A percentile compares a stretch with the other conserved stretches of the same genome.
These are phyloP conservation scores for Sebastes flavidus DNA, from an alignment of 2,797 vertebrate species.

Conservation along the genomic window DNA sequence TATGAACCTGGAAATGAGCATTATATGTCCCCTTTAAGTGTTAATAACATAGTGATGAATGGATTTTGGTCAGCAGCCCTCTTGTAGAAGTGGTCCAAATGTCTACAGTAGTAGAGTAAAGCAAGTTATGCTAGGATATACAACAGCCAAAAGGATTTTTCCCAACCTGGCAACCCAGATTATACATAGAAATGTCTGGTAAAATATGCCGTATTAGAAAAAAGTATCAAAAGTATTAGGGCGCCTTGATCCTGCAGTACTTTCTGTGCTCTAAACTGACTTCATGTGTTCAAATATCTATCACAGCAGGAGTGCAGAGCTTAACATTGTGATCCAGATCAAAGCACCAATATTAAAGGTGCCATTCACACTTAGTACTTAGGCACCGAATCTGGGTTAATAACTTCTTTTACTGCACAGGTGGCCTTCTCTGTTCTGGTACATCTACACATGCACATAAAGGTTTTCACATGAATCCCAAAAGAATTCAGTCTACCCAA, in stretches of 20 bases:
- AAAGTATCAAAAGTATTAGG: too few species aligned
- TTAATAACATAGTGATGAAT: not conserved
- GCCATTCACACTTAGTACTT: conserved; percentile 10
- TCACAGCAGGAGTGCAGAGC: conserved; percentile 41
- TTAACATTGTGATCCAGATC: conserved; percentile 57
- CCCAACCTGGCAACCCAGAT: not conserved
- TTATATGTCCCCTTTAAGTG: not conserved
- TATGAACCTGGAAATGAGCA: not conserved
- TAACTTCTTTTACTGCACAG: conserved; percentile 30
- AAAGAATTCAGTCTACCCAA: conserved; percentile 29
- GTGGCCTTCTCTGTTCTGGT: conserved; percentile 33
- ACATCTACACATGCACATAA: conserved; percentile 5
- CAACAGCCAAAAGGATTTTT: not conserved
- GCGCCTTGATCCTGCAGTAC: not conserved
- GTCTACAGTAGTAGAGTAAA: not conserved
- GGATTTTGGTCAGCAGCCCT: not conserved
- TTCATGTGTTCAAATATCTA: conserved; percentile 40
- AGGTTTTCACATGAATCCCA: conserved; percentile 24
- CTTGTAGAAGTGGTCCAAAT: not conserved
- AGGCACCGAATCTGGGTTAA: conserved; percentile 32
- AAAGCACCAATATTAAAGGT: conserved; percentile 51
- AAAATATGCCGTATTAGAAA: not conserved
- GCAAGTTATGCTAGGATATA: not conserved
- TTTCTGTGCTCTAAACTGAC: conserved; percentile 5
- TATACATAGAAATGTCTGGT: not conserved